These are phyloP conservation scores for Deilephila elpenor DNA, from an alignment of 2,888 invertebrate species.

Conservation along the genomic window DNA sequence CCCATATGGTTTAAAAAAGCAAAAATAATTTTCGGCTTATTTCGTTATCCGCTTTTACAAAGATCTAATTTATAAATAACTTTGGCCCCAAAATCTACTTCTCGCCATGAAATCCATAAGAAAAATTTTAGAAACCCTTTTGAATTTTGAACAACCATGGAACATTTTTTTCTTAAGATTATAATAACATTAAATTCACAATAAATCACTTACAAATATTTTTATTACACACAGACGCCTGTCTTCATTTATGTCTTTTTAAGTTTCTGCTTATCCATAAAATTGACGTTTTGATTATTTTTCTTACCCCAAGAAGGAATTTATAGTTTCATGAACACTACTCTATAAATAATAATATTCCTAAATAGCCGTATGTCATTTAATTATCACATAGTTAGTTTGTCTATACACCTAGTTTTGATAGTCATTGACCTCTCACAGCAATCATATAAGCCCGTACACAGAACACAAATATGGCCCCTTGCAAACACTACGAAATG, in stretches of 20 bases:
- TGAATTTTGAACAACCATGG: too few species aligned
- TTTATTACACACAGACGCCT: neutral
- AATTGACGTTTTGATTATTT: neutral
- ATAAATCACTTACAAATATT: too few species aligned
- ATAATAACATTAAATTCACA: too few species aligned
- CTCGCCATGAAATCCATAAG: too few species aligned
- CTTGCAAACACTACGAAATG: conserved; percentile 1
- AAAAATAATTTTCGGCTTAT: too few species aligned
- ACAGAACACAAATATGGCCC: conserved; percentile 18
- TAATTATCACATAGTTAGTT: conserved; percentile 20
- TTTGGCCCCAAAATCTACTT: too few species aligned
- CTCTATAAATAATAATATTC: neutral
- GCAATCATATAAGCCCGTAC: neutral
- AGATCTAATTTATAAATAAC: too few species aligned
- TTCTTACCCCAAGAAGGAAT: neutral
- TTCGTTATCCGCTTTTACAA: too few species aligned
- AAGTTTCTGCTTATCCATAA: neutral
- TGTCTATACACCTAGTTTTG: neutral
- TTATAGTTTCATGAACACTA: neutral
- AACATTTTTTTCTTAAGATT: too few species aligned
- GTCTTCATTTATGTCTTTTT: neutral
- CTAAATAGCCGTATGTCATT: conserved; percentile 24
- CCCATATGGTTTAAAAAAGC: too few species aligned
- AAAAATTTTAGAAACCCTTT: too few species aligned
- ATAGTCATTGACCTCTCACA: conserved; percentile 6